Conservation (phyloP, 2,113 vertebrate species). For the Diphyllodes magnificus region DNA sequence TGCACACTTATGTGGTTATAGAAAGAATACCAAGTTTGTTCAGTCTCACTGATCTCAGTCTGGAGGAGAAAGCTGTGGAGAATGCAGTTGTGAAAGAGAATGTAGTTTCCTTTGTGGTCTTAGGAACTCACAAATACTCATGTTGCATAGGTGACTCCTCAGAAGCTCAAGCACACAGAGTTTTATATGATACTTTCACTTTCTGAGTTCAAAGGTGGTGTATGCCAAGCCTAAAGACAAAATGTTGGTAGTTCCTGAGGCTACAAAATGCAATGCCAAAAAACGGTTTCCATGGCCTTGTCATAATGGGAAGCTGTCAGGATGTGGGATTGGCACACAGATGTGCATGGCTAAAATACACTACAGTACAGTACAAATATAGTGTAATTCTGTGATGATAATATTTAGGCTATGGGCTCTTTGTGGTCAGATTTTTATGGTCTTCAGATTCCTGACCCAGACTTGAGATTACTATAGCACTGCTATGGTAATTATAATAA, state of each 20-base stretch:
- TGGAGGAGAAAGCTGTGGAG: neutral
- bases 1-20: neutral
- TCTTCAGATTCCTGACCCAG: neutral
- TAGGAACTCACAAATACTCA: neutral
- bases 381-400: neutral
- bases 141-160: neutral
- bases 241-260: neutral
- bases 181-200: neutral
- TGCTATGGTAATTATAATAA: neutral
- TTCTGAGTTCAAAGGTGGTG: neutral
- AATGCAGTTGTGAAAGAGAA: neutral
- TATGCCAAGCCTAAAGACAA: neutral
- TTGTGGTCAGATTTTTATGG: neutral
- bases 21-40: neutral
- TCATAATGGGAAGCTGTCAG: neutral
- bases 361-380: accelerated
- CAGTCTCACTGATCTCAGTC: neutral
- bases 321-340: neutral
- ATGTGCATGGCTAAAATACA: neutral
- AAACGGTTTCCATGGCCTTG: neutral
- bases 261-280: neutral
- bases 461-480: neutral
- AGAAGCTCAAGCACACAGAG: neutral
- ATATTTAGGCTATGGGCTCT: neutral
- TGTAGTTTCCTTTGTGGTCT: neutral